Evolutionary conservation across 2,797 vertebrate species (phyloP).

Genomic region (Loris lydekkerianus): DNA sequence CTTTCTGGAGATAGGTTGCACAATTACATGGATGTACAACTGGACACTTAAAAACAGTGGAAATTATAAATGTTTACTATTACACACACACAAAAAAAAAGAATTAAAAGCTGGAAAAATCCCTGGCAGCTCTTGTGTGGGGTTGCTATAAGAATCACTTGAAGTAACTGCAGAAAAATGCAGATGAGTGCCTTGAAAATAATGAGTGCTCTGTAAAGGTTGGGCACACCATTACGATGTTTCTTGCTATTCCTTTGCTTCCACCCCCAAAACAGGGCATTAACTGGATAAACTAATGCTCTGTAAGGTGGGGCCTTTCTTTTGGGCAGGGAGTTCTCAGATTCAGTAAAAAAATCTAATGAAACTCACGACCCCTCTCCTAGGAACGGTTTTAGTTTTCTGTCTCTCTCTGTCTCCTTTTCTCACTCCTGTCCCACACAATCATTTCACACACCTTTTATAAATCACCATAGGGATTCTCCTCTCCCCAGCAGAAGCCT

Average conservation of each 20-base stretch:
- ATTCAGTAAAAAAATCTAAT: neutral
- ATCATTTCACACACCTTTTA: neutral
- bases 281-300: neutral
- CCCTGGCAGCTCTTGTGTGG: neutral
- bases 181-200: neutral
- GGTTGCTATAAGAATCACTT: neutral
- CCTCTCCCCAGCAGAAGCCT: neutral
- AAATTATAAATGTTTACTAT: neutral
- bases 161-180: neutral
- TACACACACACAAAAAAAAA: too few relatives aligned
- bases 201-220: accelerated
- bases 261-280: neutral
- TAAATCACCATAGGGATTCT: neutral
- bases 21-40: neutral
- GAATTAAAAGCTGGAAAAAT: neutral
- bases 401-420: neutral
- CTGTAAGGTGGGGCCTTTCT: neutral
- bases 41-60: neutral
- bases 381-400: neutral
- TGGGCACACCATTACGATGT: too few relatives aligned
- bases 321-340: neutral
- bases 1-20: neutral
- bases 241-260: neutral
- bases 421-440: neutral
- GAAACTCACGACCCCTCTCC: neutral